Conservation (phyloP, 2,797 vertebrate species). For the Valencia hispanica region DNA sequence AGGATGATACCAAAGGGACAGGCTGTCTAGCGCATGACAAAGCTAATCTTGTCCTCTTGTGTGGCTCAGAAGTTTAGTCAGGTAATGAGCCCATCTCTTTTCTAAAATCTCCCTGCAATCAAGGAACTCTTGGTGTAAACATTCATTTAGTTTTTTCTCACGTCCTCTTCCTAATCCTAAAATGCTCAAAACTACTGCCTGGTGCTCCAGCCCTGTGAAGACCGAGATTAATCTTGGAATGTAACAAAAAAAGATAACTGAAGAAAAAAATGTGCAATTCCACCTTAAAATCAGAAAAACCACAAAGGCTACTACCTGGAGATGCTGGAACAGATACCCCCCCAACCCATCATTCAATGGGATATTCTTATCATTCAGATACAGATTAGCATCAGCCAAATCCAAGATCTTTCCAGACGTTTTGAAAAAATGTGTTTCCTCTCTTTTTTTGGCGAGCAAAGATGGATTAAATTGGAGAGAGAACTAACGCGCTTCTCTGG, state of each 20-base stretch:
- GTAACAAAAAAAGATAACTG: constrained; percentile 45
- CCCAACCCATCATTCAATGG: constrained; percentile 2
- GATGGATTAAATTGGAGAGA: constrained; percentile 50
- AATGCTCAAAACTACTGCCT: constrained; percentile 59
- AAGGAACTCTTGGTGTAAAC: constrained; percentile 63
- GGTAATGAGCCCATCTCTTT: constrained; percentile 65
- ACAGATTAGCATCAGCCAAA: constrained; percentile 56
- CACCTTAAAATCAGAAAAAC: constrained; percentile 17
- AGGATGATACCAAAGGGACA: constrained; percentile 26
- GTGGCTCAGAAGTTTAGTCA: constrained; percentile 67
- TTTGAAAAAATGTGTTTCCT: constrained; percentile 52
- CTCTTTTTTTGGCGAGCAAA: constrained; percentile 26
- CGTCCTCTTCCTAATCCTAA: constrained; percentile 56
- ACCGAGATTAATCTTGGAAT: constrained; percentile 44
- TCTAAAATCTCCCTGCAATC: constrained; percentile 67
- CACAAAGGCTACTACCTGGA: constrained; percentile 28
- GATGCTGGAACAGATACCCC: constrained; percentile 18
- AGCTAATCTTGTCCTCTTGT: constrained; percentile 59
- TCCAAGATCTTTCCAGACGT: constrained; percentile 47
- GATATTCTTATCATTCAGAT: constrained; percentile 51
- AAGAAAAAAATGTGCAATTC: constrained; percentile 25
- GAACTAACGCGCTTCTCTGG: constrained; percentile 63
- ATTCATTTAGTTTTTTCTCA: constrained; percentile 64
- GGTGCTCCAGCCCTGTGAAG: constrained; percentile 37
- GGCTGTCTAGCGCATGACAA: constrained; percentile 46